Percentiles rank a stretch among this genome's conserved stretches.
Evolutionary conservation across 2,797 vertebrate species (phyloP).

Genomic region (Galagoides demidoff): DNA sequence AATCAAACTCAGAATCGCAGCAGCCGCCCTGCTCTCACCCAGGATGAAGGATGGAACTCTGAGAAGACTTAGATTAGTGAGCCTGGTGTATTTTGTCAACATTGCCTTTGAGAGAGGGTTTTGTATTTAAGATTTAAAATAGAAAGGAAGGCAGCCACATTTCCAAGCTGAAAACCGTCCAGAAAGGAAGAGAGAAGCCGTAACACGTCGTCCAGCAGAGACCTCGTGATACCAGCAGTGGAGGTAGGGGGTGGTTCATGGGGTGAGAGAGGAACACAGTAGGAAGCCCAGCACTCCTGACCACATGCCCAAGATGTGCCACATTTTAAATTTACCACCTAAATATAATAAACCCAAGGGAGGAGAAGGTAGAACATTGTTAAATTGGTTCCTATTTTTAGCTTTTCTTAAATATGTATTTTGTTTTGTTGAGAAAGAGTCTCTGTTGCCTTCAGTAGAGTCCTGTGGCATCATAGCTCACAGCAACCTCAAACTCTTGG

Average conservation of each 20-base stretch:
- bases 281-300: neutral
- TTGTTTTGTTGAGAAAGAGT: no score
- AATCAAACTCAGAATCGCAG: neutral
- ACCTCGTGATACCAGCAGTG: neutral
- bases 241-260: neutral
- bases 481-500: no score
- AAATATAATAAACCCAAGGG: neutral
- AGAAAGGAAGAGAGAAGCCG: neutral
- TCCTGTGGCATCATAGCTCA: no score
- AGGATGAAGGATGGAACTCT: neutral
- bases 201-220: neutral
- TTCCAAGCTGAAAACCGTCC: neutral
- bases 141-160: slow-evolving; percentile 38
- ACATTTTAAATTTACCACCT: neutral
- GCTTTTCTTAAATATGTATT: slow-evolving; percentile 1
- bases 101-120: slow-evolving; percentile 8
- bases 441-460: no score
- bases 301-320: neutral
- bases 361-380: neutral
- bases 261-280: neutral
- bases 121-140: neutral
- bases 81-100: neutral
- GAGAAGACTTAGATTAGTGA: neutral
- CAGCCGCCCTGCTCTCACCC: neutral
- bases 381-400: neutral